Conservation (phyloP, 1,140 invertebrate genomes). For the Papilio polytes region DNA sequence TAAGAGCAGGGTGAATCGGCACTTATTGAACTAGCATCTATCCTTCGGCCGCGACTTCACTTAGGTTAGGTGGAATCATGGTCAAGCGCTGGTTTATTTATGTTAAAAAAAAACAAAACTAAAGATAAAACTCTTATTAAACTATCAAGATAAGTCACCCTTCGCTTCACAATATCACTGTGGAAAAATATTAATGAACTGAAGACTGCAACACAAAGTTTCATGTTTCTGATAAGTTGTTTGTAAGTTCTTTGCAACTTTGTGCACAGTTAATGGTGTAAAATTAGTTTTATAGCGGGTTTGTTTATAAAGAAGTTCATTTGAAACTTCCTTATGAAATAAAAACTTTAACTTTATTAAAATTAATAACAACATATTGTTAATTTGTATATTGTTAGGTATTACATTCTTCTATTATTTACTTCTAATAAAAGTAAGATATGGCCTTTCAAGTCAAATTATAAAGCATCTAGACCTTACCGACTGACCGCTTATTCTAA, state of each 20-base stretch:
- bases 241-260: slow-evolving; percentile 25
- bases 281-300: slow-evolving; percentile 31
- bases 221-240: slow-evolving; percentile 37
- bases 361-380: neutral
- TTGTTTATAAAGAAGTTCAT: neutral
- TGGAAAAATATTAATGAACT: slow-evolving; percentile 31
- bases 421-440: neutral
- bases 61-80: too few relatives aligned
- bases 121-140: neutral
- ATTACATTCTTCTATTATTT: neutral
- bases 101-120: too few relatives aligned
- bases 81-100: too few relatives aligned
- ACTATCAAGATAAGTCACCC: neutral
- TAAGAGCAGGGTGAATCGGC: too few relatives aligned
- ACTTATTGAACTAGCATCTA: too few relatives aligned
- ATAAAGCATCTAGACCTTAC: too few relatives aligned
- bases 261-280: slow-evolving; percentile 38
- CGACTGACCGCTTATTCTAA: too few relatives aligned
- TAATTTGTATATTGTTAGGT: neutral
- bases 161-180: slow-evolving; percentile 2
- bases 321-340: slow-evolving; percentile 17
- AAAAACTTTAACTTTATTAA: neutral
- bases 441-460: too few relatives aligned
- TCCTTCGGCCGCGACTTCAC: too few relatives aligned
- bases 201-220: slow-evolving; percentile 23